phyloP scores from a whole-genome alignment of 2,888 invertebrate genomes.

The Tyria jacobaeae region DNA sequence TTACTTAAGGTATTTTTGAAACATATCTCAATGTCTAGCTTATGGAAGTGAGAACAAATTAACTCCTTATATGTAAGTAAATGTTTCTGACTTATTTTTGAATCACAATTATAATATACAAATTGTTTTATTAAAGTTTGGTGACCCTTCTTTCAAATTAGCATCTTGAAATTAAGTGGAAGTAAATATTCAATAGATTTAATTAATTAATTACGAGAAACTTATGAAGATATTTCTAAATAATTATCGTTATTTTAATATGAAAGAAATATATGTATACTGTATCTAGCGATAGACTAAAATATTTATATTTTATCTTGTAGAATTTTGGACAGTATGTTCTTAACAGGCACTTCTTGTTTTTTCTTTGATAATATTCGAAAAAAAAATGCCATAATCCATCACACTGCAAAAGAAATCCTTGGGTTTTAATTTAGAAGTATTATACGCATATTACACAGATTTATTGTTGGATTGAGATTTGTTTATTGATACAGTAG shows the following conservation, averaged over 20 bases:
- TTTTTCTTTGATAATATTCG: neutral
- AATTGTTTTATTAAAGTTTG: conserved; percentile 9
- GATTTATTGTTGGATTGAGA: no score
- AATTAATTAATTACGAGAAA: conserved; percentile 27
- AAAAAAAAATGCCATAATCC: neutral
- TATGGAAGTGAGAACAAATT: conserved; percentile 23
- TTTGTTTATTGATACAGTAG: no score
- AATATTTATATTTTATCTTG: neutral
- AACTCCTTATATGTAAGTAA: conserved; percentile 36
- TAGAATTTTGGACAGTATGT: conserved; percentile 6
- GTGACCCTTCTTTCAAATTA: conserved; percentile 5
- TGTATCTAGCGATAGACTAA: conserved; percentile 13
- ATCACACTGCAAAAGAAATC: neutral
- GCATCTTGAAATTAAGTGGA: conserved; percentile 17
- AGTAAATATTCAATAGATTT: conserved; percentile 33
- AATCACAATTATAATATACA: conserved; percentile 10
- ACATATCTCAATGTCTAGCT: conserved; percentile 20
- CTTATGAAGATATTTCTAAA: conserved; percentile 28
- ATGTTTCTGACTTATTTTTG: conserved; percentile 31
- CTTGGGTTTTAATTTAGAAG: no score
- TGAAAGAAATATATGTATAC: conserved; percentile 18
- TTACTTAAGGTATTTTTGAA: neutral
- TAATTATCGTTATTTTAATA: conserved; percentile 19
- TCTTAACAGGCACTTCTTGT: neutral
- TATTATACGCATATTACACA: no score